A percentile compares a stretch with the other conserved stretches of the same genome.
Conservation (phyloP, 2,888 invertebrate species). For the Nowickia ferox region DNA sequence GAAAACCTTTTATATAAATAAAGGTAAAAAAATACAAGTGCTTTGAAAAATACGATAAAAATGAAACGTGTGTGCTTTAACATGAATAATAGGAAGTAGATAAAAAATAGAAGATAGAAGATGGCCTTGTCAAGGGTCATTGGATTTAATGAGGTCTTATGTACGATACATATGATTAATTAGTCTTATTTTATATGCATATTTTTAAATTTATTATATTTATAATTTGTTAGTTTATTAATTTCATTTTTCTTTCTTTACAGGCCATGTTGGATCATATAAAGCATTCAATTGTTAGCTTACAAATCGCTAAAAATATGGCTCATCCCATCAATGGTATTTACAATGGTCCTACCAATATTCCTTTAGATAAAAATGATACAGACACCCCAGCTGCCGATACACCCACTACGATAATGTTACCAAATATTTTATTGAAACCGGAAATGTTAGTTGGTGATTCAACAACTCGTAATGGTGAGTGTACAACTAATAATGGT, state of each 20-base stretch:
- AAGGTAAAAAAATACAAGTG: too few relatives aligned
- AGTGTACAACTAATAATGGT: constrained; percentile 67
- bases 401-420: constrained; percentile 72
- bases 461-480: constrained; percentile 80
- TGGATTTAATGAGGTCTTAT: constrained; percentile 56
- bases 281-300: constrained; percentile 98
- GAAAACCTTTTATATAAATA: too few relatives aligned
- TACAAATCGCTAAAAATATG: constrained; percentile 99
- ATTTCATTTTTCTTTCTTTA: constrained; percentile 72
- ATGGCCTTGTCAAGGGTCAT: constrained; percentile 67
- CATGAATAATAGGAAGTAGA: constrained; percentile 7
- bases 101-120: constrained; percentile 12
- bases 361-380: constrained; percentile 52
- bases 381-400: constrained; percentile 71
- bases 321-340: constrained; percentile 95
- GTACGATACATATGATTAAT: constrained; percentile 29
- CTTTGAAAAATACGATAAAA: not conserved
- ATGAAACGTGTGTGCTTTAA: not conserved
- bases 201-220: not conserved
- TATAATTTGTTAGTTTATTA: not conserved
- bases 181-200: constrained; percentile 11
- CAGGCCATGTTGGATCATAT: constrained; percentile 97
- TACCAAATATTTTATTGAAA: constrained; percentile 63
- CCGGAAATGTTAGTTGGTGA: constrained; percentile 75
- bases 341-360: constrained; percentile 87